Evolutionary conservation across 1,140 invertebrate genomes (phyloP).

Genomic region (Venustaconcha ellipsiformis): DNA sequence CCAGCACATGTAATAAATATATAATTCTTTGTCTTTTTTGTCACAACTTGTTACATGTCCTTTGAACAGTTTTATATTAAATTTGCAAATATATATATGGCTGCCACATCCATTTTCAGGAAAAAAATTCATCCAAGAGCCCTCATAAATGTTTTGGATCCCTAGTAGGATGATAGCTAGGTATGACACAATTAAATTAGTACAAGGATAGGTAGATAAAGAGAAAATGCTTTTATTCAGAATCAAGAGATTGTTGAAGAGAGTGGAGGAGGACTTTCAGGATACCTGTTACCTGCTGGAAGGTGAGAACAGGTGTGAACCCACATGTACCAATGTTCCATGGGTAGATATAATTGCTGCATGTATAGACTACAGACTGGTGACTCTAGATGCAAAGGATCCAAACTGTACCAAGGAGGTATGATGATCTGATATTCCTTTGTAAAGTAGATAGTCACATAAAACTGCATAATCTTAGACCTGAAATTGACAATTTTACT

Average conservation of each 20-base stretch:
- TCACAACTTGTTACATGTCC: no score
- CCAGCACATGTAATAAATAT: no score
- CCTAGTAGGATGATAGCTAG: no score
- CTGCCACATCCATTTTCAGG: no score
- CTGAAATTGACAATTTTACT: not conserved
- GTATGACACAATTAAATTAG: no score
- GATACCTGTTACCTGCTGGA: constrained; percentile 44
- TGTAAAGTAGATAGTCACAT: not conserved
- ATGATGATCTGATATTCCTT: not conserved
- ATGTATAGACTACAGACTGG: constrained; percentile 49
- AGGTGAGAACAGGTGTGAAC: constrained; percentile 42
- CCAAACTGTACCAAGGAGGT: not conserved
- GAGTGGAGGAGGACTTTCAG: constrained; percentile 42
- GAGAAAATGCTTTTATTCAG: constrained; percentile 20
- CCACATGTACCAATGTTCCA: constrained; percentile 51
- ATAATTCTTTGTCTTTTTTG: no score
- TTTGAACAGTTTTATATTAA: no score
- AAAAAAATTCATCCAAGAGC: no score
- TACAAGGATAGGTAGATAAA: no score
- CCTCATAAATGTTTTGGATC: no score
- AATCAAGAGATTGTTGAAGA: constrained; percentile 33
- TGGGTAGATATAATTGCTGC: constrained; percentile 54
- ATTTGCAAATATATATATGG: no score
- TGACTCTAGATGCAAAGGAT: constrained; percentile 10
- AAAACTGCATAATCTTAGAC: not conserved